Conservation (phyloP, 1,140 invertebrate species). For the Holcopasites calliopsidis region DNA sequence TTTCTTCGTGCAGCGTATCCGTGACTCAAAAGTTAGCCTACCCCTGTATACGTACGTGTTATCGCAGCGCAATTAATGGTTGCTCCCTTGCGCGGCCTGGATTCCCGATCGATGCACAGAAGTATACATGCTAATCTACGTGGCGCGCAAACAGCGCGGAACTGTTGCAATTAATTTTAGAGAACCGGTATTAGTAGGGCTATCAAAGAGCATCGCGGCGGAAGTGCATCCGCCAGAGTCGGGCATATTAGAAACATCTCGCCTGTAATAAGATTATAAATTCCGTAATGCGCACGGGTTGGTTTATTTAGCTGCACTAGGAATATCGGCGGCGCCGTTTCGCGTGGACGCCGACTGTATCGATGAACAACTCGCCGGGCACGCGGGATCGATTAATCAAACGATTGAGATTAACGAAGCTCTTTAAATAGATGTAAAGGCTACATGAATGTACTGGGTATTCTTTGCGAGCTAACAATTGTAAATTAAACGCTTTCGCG, state of each 20-base stretch:
- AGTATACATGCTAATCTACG: conserved; percentile 14
- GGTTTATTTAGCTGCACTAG: not conserved
- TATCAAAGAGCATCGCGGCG: conserved; percentile 12
- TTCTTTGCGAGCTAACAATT: too few species aligned
- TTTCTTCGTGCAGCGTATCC: not conserved
- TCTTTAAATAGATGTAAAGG: too few species aligned
- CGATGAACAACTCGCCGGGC: not conserved
- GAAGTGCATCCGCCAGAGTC: not conserved
- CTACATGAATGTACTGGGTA: too few species aligned
- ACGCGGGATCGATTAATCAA: not conserved
- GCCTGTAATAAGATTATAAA: conserved; percentile 11
- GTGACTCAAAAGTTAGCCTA: not conserved
- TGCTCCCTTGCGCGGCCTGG: conserved; percentile 1
- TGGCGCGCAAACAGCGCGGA: conserved; percentile 8
- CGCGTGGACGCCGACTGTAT: not conserved
- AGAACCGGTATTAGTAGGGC: conserved; percentile 25
- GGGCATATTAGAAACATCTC: not conserved
- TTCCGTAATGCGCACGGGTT: not conserved
- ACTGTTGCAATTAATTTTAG: conserved; percentile 40
- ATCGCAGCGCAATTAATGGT: conserved; percentile 15
- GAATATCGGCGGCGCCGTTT: not conserved
- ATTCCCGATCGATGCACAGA: not conserved
- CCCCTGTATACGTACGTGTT: too few species aligned
- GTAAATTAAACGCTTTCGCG: too few species aligned
- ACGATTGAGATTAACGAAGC: too few species aligned